Evolutionary conservation across 2,797 vertebrate genomes (phyloP), one percentile per base, ranked within the genome.

Genomic region (Oryzias dopingdopingensis): DNA sequence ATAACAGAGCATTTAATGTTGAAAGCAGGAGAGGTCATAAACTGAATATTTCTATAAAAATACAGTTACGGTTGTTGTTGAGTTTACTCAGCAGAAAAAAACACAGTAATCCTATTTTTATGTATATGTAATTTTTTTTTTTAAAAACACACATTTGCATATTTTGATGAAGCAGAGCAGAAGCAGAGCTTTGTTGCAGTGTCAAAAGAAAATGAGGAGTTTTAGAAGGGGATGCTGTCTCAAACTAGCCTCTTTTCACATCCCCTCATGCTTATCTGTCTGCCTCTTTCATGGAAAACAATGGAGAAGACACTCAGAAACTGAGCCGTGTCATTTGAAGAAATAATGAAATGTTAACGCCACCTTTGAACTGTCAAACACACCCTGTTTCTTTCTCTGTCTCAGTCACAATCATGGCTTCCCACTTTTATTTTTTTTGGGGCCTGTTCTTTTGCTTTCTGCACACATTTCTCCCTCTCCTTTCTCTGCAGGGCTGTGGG

Each of bases 311-410:
- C 59, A 59, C 72, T 77, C 55, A 60, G 52, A 69, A 72, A 74
- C 72, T 61, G 54, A 82, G 78, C 77, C 71, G 65, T 58, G 56
- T 66, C 42, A 10, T 79, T 68, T 72, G 66, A 84, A 70, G 60
- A 57, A 74, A 62, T 62, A 70, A 81, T 81, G 67, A 82, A 83
- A 78, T 82, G 69, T 65, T 80, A 72, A 72, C 73, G 46, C 52
- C 6, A 20, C 63, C 70, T 74, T 74, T 74, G 67, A 67, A 58
- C 73, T 72, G 71, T 72, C 62, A 63, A 60, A 76, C 53, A 62
- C 65, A 32, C 60, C 8, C 17, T 57, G 52, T 18, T 49, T 47
- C 32, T 67, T 37, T 37, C 44, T 57, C 29, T 17, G 26, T 47
- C 55, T 52, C 37, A 17, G 16, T 64, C 43, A 29, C 41, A 18